Conservation (phyloP, 2,888 invertebrate genomes). For the Epiblema foenella region DNA sequence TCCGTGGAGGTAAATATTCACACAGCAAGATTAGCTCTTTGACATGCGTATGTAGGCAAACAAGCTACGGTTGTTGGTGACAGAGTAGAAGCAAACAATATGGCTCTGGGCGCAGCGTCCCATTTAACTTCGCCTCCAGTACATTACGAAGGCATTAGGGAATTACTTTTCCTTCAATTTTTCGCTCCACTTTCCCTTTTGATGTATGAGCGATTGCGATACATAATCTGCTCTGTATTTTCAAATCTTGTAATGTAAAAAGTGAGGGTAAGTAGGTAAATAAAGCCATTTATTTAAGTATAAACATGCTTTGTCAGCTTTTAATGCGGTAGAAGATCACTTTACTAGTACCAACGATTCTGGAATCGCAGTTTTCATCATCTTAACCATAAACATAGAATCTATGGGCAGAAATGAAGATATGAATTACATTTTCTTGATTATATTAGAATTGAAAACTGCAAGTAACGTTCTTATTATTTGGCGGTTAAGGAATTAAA, state of each 20-base stretch:
- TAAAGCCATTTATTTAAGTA: slow-evolving; percentile 11
- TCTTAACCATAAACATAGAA: too few relatives aligned
- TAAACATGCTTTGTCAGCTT: slow-evolving; percentile 1
- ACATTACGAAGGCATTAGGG: slow-evolving; percentile 43
- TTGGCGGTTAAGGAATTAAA: too few relatives aligned
- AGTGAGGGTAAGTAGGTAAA: slow-evolving; percentile 4
- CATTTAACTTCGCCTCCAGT: slow-evolving; percentile 42
- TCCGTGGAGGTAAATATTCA: slow-evolving; percentile 51
- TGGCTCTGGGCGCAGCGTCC: slow-evolving; percentile 25
- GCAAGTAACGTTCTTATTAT: too few relatives aligned
- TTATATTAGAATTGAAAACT: too few relatives aligned
- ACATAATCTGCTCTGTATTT: slow-evolving; percentile 33
- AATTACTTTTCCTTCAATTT: slow-evolving; percentile 44
- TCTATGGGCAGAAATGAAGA: too few relatives aligned
- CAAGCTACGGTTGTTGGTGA: slow-evolving; percentile 43
- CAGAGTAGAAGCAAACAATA: slow-evolving; percentile 44
- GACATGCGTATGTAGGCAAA: slow-evolving; percentile 48
- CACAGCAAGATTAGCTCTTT: slow-evolving; percentile 54
- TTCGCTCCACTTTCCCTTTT: slow-evolving; percentile 40
- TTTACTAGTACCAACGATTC: background rate
- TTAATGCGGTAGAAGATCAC: background rate
- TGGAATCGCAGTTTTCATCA: background rate
- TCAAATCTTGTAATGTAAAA: slow-evolving; percentile 22
- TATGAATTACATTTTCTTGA: too few relatives aligned
- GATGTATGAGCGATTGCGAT: slow-evolving; percentile 32